A percentile compares a stretch with the other conserved stretches of the same genome.
Conservation (phyloP, 92 coral and sea anemone genomes). For the Bergia sp. region DNA sequence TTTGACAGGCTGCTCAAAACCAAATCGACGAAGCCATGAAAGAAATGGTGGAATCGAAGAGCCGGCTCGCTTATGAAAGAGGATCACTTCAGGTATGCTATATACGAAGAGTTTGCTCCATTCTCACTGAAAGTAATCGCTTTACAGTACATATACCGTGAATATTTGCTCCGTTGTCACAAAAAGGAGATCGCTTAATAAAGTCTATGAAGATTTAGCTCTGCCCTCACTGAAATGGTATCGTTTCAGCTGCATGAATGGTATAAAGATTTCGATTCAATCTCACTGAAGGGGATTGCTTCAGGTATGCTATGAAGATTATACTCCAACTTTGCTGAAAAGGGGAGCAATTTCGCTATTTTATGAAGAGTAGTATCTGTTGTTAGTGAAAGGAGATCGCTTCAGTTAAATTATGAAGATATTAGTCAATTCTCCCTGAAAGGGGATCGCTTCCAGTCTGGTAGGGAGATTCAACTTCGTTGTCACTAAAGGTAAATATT, state of each 20-base stretch:
- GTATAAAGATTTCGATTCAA: too few relatives aligned
- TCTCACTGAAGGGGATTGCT: too few relatives aligned
- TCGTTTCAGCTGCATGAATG: too few relatives aligned
- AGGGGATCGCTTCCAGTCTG: too few relatives aligned
- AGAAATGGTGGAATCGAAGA: slow-evolving; percentile 89
- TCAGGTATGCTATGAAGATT: too few relatives aligned
- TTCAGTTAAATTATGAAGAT: not conserved
- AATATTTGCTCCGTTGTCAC: not conserved
- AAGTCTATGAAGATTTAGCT: not conserved
- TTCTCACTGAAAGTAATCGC: not conserved
- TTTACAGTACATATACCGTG: not conserved
- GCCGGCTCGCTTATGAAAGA: slow-evolving; percentile 92
- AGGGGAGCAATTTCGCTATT: too few relatives aligned
- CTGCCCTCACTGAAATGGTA: too few relatives aligned
- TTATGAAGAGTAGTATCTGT: too few relatives aligned
- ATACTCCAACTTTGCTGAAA: too few relatives aligned
- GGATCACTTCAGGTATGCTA: slow-evolving; percentile 83
- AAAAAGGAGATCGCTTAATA: not conserved
- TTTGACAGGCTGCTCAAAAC: slow-evolving; percentile 72
- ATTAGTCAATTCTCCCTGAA: not conserved
- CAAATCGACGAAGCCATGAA: slow-evolving; percentile 90
- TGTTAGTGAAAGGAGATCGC: not conserved
- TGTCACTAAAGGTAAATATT: too few relatives aligned
- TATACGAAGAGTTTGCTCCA: not conserved
- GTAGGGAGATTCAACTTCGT: too few relatives aligned